phyloP scores from a whole-genome alignment of 2,113 vertebrate species.

The Cryptomyrus ogoouensis region DNA sequence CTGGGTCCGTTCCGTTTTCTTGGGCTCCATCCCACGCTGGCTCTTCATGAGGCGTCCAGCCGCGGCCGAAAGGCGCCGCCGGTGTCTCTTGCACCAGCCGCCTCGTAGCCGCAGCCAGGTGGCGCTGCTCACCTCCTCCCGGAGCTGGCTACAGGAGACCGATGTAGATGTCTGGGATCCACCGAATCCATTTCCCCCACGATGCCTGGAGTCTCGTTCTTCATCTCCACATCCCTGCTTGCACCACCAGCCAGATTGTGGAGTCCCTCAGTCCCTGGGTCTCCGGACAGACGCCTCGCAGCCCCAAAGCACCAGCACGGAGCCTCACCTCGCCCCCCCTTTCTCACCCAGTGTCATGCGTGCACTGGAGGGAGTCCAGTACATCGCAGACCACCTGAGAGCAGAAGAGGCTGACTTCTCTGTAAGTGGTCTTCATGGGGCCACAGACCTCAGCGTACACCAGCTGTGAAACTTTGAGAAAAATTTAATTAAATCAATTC shows the following conservation, averaged over 20 bases:
- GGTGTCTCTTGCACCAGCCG: neutral
- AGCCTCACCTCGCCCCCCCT: fast-evolving
- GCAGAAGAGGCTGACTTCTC: slow-evolving; percentile 79
- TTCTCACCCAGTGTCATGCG: slow-evolving; percentile 62
- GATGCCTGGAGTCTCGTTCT: slow-evolving; percentile 9
- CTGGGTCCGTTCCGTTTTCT: slow-evolving; percentile 60
- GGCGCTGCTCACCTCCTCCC: slow-evolving; percentile 38
- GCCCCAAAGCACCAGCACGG: neutral
- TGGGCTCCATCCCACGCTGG: slow-evolving; percentile 48
- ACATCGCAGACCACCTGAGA: slow-evolving; percentile 82
- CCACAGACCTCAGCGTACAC: neutral
- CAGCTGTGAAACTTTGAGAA: neutral
- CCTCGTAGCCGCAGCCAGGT: neutral
- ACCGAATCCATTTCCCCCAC: slow-evolving; percentile 13
- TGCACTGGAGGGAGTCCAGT: slow-evolving; percentile 79
- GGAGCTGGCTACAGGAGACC: slow-evolving; percentile 52
- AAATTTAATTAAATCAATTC: neutral
- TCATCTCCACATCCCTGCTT: neutral
- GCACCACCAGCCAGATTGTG: neutral
- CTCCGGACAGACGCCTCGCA: neutral
- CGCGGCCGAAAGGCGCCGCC: neutral
- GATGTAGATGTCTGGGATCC: slow-evolving; percentile 42
- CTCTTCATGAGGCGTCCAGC: slow-evolving; percentile 51
- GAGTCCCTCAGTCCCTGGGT: slow-evolving; percentile 27
- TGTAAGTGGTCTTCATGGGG: slow-evolving; percentile 49